Base-by-base conservation (phyloP, 37 sponge, comb jelly and placozoan species). In the Ianthella basta region DNA sequence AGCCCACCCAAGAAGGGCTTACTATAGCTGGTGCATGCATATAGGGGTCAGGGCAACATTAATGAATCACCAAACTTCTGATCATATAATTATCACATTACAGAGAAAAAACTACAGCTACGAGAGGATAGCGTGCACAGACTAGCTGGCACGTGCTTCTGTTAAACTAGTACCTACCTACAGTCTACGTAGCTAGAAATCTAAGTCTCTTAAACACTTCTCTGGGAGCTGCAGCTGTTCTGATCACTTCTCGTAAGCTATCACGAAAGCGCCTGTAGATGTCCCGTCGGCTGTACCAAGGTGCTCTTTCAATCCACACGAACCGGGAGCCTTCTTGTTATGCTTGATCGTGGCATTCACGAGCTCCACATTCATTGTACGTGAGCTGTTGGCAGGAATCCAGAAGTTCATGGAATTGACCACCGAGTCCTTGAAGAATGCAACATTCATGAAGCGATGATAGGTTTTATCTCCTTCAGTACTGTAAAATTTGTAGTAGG, bases 381-480 rank as follows among this genome's bases (percentile, higher is more conserved):
- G 64, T 13, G 64, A 61, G 25, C 64, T 61, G 64, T 61, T 61
- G 64, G 64, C 64, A 61, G 64, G 64, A 61, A 61, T 61, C 64
- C 64, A 61, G 64, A 61, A 2, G 64, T 61, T 61, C 64, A 61
- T 61, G 64, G 64, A 61, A 27, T 61, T 61, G 12, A 61, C 64
- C 29, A 61, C 64, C 3, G 64, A 13, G 64, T 61, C 64, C 14
- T 27, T 61, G 64, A 61, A 61, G 64, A 61, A 61, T 10, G 64
- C 64, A 12, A 61, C 64, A 12, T 61, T 61, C 64, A 61, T 61
- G 10, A 61, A 61, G 2, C 64, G 64, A 61, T 61, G 64, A 10
- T 61, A 61, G 64, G 25, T 29, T 10, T 61, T 61, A 12, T 61
- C 64, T 29, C 64, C 64, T 27, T 61, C 64, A 10, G 64, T 61